phyloP scores from a whole-genome alignment of 1,140 invertebrate species.

The Caenorhabditis tropicalis region DNA sequence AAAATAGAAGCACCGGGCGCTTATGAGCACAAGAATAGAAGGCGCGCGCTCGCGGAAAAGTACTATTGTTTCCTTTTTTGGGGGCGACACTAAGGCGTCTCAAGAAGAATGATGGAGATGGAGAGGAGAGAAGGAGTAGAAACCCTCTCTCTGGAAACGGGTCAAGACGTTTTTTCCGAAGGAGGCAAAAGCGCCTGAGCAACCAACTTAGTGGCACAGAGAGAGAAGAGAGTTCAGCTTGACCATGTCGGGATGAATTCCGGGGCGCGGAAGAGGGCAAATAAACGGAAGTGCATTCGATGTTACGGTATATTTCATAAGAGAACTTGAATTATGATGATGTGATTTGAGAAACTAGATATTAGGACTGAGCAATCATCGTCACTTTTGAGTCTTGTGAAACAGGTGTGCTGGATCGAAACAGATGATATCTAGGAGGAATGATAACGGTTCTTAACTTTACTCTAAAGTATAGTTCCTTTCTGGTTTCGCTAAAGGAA shows the following conservation, averaged over 20 bases:
- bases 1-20: constrained; percentile 27
- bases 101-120: neutral
- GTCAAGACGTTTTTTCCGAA: neutral
- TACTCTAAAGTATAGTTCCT: too few species aligned
- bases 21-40: constrained; percentile 43
- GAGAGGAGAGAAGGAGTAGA: constrained; percentile 11
- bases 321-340: too few species aligned
- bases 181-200: neutral
- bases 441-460: too few species aligned
- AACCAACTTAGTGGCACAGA: neutral
- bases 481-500: too few species aligned
- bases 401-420: too few species aligned
- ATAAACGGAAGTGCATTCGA: constrained; percentile 13
- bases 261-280: constrained; percentile 14
- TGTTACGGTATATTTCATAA: constrained; percentile 5
- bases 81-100: constrained; percentile 36
- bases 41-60: constrained; percentile 27
- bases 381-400: too few species aligned
- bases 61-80: constrained; percentile 44
- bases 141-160: neutral
- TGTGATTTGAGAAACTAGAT: too few species aligned
- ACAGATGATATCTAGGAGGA: too few species aligned
- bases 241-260: neutral
- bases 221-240: neutral
- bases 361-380: too few species aligned